Conservation (phyloP, 2,113 vertebrate species). For the Hemichromis elongatus region DNA sequence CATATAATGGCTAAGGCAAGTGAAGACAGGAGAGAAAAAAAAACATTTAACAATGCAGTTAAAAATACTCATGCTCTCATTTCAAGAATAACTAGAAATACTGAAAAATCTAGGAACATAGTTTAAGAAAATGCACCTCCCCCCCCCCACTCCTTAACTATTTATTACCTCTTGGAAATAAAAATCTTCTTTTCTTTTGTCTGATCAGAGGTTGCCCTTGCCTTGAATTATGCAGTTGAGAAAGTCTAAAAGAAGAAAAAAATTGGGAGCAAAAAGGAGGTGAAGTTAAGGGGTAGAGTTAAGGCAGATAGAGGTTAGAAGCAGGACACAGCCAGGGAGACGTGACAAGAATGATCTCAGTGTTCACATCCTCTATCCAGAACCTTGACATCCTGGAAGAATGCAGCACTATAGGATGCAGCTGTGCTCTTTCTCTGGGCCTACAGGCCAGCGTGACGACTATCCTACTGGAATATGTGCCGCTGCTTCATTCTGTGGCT, state of each 20-base stretch:
- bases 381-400: not conserved
- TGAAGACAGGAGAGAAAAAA: not conserved
- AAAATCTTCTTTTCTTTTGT: not conserved
- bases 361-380: not conserved
- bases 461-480: not conserved
- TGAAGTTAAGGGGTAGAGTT: not conserved
- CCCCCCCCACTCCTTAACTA: slow-evolving; percentile 47
- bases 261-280: not conserved
- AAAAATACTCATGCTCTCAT: not conserved
- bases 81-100: not conserved
- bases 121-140: slow-evolving; percentile 8
- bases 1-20: not conserved
- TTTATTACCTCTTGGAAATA: slow-evolving; percentile 33
- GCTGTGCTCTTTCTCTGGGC: not conserved
- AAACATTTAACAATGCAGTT: not conserved
- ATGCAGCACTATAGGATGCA: not conserved
- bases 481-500: not conserved
- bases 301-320: slow-evolving; percentile 35
- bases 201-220: slow-evolving; percentile 46
- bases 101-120: not conserved
- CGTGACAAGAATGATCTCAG: slow-evolving; percentile 26
- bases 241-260: slow-evolving; percentile 20
- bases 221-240: slow-evolving; percentile 57
- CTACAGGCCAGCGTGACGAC: not conserved
- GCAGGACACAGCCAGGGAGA: slow-evolving; percentile 12